These are phyloP conservation scores for Notarius quadriscutis DNA, from an alignment of 2,113 vertebrate genomes.

Conservation along the genomic window DNA sequence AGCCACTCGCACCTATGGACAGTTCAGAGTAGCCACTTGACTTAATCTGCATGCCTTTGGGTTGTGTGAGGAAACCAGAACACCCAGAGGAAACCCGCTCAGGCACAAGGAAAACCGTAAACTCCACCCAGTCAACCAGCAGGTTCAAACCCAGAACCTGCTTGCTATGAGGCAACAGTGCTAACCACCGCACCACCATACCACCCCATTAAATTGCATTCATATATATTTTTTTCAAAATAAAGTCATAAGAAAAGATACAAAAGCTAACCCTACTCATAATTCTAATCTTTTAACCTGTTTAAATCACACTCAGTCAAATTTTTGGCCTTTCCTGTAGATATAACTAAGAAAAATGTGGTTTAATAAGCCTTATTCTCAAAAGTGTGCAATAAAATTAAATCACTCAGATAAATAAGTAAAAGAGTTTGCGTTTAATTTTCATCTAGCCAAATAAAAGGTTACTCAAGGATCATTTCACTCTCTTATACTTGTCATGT, in stretches of 20 bases:
- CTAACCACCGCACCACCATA: too few species aligned
- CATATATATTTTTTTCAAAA: background rate
- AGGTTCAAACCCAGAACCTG: too few species aligned
- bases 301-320: background rate
- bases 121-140: too few species aligned
- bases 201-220: background rate
- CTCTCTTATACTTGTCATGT: background rate
- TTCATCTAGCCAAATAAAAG: background rate
- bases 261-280: background rate
- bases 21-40: too few species aligned
- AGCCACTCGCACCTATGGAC: too few species aligned
- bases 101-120: too few species aligned
- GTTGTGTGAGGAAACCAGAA: too few species aligned
- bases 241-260: background rate
- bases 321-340: background rate
- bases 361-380: background rate
- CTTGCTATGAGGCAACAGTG: too few species aligned
- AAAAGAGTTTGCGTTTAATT: background rate
- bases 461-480: conserved; percentile 1
- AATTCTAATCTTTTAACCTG: background rate
- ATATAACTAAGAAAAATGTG: background rate
- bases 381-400: background rate
- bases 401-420: background rate
- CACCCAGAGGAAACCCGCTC: too few species aligned
- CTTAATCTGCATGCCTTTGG: too few species aligned